Evolutionary conservation across 2,113 vertebrate species (phyloP), one percentile per base, ranked within the genome.

Genomic region (Callocephalon fimbriatum): DNA sequence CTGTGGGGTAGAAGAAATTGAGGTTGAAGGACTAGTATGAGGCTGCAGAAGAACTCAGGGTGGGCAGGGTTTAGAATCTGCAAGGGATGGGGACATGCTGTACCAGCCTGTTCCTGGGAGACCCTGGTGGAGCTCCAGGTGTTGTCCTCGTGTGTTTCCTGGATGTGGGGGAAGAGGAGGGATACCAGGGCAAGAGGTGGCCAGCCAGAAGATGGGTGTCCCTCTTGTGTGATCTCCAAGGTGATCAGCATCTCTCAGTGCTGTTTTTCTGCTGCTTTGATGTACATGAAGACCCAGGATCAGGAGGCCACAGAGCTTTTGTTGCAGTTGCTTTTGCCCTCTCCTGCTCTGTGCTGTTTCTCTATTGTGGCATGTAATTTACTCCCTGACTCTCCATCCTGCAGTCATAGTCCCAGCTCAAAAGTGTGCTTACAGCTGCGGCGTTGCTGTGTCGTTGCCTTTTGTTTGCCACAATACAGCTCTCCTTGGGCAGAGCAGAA

Each of bases 401-500:
- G 88, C 73, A 66, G 91, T 87, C 45, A 26, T 65, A 81, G 88
- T 66, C 79, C 37, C 56, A 54, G 86, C 94, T 97, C 79, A 91
- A 19, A 81, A 84, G 84, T 87, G 68, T 81, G 95, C 89, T 96
- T 95, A 86, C 92, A 92, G 83, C 92, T 90, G 86, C 2, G 31
- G 86, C 48, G 6, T 90, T 80, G 86, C 90, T 80, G 73, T 81
- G 86, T 84, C 83, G 31, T 67, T 95, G 86, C 88, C 95, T 97
- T 95, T 97, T 97, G 94, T 97, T 97, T 97, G 97, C 92, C 89
- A 86, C 94, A 95, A 90, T 96, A 90, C 92, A 86, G 82, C 83
- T 95, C 96, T 91, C 71, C 76, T 89, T 73, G 92, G 61, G 86
- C 65, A 93, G 92, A 91, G 44, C 68, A 75, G 76, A 92, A 91